phyloP scores from a whole-genome alignment of 1,140 invertebrate species.

The Polypedilum vanderplanki region DNA sequence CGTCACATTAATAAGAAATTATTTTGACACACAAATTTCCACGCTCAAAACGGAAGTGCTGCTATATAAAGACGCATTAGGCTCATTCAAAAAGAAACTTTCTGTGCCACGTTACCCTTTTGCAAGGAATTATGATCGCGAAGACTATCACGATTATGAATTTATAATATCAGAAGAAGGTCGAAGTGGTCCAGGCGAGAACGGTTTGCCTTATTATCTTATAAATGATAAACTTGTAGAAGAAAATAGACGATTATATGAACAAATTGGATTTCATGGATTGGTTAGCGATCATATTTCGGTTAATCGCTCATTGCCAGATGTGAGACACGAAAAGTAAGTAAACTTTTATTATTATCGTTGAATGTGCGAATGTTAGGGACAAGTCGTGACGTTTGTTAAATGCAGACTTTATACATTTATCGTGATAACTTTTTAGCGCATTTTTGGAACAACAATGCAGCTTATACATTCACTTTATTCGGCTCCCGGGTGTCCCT shows the following conservation, averaged over 20 bases:
- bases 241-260: neutral
- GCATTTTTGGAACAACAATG: too few species aligned
- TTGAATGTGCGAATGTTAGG: too few species aligned
- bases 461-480: too few species aligned
- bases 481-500: too few species aligned
- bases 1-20: neutral
- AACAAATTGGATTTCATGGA: constrained; percentile 19
- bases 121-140: constrained; percentile 33
- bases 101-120: neutral
- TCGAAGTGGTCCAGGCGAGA: constrained; percentile 67
- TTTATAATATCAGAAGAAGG: constrained; percentile 49
- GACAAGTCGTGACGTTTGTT: too few species aligned
- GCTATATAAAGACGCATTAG: neutral
- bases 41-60: neutral
- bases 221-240: constrained; percentile 45
- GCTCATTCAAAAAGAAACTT: neutral
- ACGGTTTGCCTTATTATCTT: constrained; percentile 63
- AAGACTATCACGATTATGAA: constrained; percentile 67
- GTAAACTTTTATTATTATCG: neutral
- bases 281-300: neutral
- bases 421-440: too few species aligned
- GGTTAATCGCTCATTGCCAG: neutral
- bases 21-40: neutral
- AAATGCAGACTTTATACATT: too few species aligned
- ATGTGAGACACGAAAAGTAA: constrained; percentile 2